Base-by-base conservation (phyloP, 2,113 vertebrate species). In the Grammomys dolichurus region DNA sequence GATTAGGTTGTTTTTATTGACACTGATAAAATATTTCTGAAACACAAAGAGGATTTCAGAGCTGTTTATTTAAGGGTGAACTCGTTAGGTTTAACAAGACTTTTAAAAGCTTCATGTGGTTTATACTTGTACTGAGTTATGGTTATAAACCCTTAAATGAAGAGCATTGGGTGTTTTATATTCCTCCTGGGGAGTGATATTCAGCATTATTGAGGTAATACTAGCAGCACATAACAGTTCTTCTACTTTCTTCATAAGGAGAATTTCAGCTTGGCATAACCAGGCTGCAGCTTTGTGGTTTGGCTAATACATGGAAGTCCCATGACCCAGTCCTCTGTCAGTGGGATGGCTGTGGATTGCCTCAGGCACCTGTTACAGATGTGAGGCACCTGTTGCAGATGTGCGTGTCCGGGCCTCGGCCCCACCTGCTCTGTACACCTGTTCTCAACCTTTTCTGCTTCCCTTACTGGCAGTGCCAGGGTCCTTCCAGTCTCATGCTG, bases 21-120 rank as follows among this genome's bases (percentile, higher is more conserved):
- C 13, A 72, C 77, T 36, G 81, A 92, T 84, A 3, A 96, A 70
- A 73, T 54, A 75, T 87, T 72, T 69, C 12, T 20, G 19, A n/a
- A 73, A 90, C 36, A 91, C 76, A 86, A 86, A n/a, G 69, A 28
- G 87, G 46, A 56, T 28, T 73, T 90, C 36, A 54, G 40, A 94
- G 58, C 11, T 93, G 54, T 84, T 92, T 86, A 65, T 19, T 91
- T 65, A 13, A 58, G 40, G 40, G 22, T 51, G 70, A 94, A 87
- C 48, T 89, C 89, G 76, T 70, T 54, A 85, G 70, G 43, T 60
- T 54, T 87, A 90, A 36, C 24, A 9, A 85, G 65, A 93, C 33
- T 95, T 96, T 75, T 28, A 65, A 90, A 63, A 43, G 70, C 54
- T 72, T 89, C 22, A 56, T 17, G 0, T 87, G 56, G 72, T 63